phyloP scores from a whole-genome alignment of 2,797 vertebrate genomes.

The Cyclura pinguis region DNA sequence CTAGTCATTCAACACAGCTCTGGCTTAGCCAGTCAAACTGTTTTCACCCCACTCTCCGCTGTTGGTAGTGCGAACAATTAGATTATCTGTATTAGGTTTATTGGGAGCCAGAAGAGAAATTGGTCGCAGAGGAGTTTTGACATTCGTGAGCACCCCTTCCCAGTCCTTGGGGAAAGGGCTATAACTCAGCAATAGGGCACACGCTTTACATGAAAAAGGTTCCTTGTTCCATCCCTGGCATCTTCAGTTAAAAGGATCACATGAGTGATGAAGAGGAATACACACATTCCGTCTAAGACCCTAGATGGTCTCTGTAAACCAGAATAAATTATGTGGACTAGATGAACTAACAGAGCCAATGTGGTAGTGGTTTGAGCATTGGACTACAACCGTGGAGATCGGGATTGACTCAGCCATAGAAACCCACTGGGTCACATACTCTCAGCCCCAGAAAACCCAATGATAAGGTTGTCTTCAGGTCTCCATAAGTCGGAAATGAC shows the following conservation, averaged over 20 bases:
- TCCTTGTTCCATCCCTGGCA: no score
- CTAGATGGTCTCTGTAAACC: background rate
- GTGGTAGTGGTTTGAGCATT: no score
- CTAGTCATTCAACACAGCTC: background rate
- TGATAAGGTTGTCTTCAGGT: no score
- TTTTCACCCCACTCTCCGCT: background rate
- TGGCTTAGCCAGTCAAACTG: background rate
- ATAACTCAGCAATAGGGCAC: background rate
- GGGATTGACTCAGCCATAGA: no score
- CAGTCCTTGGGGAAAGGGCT: background rate
- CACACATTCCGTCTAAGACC: background rate
- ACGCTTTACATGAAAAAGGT: no score
- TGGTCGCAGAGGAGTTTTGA: background rate
- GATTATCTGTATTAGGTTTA: background rate
- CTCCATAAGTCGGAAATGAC: no score
- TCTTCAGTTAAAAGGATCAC: no score
- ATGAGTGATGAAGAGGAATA: no score
- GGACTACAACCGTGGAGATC: no score
- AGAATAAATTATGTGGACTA: background rate
- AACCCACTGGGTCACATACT: no score
- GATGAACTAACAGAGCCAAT: no score
- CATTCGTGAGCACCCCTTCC: background rate
- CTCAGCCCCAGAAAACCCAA: no score
- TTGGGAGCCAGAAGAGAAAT: background rate
- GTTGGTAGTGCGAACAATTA: background rate